Evolutionary conservation across 2,797 vertebrate species (phyloP), one percentile per base, ranked within the genome.

Genomic region (Buceros bicornis): DNA sequence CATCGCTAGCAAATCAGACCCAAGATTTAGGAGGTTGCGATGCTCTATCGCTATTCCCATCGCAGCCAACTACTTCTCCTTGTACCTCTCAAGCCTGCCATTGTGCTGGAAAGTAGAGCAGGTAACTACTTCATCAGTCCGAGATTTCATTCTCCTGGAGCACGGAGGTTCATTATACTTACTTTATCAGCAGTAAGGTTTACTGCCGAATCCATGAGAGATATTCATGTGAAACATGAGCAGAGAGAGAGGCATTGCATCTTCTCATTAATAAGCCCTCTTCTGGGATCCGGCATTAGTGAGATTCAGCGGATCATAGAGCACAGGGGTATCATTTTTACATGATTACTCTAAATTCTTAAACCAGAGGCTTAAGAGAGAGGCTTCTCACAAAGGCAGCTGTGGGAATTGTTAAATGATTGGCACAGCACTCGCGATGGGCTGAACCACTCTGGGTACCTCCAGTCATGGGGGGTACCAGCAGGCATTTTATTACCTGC

Each of bases 331-430:
- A 98, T 98, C 98, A 98, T 98, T 99, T 99, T 98, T 98, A 98
- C 98, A 98, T 98, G 98, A 99, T 99, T 99, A 99, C 98, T 98
- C 97, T 98, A 98, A 98, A 98, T 98, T 99, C 98, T 98, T 98
- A 98, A 98, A 98, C 98, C 98, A 97, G 97, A 98, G 97, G 98
- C 98, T 99, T 98, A 98, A 98, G 98, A 98, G 98, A 97, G 97
- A 98, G 97, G 97, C 98, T 98, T 98, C 98, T 97, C 97, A 98
- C 98, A 98, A 98, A 98, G 97, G 97, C 98, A 98, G 98, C 98
- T 92, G 79, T 97, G 98, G 98, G 99, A 98, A 98, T 99, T 98
- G 98, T 97, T 98, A 98, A 99, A 98, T 98, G 98, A 99, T 98
- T 98, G 98, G 98, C 98, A 98, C 98, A 95, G 98, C 97, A 97